phyloP scores from a whole-genome alignment of 2,888 invertebrate species.

The Euproctis similis region DNA sequence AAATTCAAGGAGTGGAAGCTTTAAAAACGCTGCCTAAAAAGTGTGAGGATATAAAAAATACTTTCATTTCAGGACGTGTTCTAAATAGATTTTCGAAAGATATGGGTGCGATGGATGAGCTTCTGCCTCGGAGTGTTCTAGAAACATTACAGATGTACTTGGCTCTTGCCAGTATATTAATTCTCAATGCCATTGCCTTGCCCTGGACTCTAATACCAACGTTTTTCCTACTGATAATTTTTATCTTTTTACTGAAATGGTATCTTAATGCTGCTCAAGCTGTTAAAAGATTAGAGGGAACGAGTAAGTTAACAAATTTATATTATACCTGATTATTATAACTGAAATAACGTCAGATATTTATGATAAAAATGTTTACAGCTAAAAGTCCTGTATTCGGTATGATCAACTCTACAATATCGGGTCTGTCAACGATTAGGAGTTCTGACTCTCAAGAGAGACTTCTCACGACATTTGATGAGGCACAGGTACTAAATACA shows the following conservation, averaged over 20 bases:
- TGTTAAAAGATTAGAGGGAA: slow-evolving; percentile 83
- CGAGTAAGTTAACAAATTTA: slow-evolving; percentile 61
- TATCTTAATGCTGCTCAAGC: slow-evolving; percentile 85
- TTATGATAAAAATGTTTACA: slow-evolving; percentile 37
- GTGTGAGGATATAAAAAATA: neutral
- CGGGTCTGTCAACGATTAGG: slow-evolving; percentile 85
- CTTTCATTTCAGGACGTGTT: slow-evolving; percentile 64
- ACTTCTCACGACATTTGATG: slow-evolving; percentile 76
- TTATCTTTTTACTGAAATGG: slow-evolving; percentile 78
- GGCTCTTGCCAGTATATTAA: slow-evolving; percentile 45
- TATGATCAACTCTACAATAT: slow-evolving; percentile 83
- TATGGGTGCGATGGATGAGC: slow-evolving; percentile 85
- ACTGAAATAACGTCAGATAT: neutral
- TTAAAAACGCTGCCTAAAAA: neutral
- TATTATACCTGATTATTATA: too few relatives aligned
- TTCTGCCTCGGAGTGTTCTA: slow-evolving; percentile 79
- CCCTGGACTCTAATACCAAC: slow-evolving; percentile 64
- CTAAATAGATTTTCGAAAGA: slow-evolving; percentile 90
- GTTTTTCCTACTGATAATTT: slow-evolving; percentile 62
- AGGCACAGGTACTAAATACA: slow-evolving; percentile 70
- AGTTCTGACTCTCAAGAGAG: slow-evolving; percentile 79
- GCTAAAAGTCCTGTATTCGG: slow-evolving; percentile 88
- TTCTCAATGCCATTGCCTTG: slow-evolving; percentile 55
- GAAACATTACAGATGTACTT: slow-evolving; percentile 77
- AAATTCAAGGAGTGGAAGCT: too few relatives aligned